Evolutionary conservation across 2,888 invertebrate genomes (phyloP).

Genomic region (Electrophaes corylata): DNA sequence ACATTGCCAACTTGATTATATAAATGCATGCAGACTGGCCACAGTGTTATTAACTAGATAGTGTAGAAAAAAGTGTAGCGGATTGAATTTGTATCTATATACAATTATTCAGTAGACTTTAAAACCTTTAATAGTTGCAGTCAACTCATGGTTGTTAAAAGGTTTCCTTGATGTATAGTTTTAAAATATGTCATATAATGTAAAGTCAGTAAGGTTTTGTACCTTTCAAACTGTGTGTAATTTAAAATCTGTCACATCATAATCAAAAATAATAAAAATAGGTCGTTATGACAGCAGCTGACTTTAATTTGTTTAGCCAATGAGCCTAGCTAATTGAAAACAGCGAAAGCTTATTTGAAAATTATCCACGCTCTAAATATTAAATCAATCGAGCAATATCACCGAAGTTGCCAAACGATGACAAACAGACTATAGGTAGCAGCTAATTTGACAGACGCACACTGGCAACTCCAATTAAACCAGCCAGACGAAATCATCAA

Average conservation of each 20-base stretch:
- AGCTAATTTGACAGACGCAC: conserved; percentile 46
- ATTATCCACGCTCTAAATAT: conserved; percentile 28
- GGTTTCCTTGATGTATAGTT: too few species aligned
- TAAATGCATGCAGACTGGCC: background rate
- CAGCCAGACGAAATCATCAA: conserved; percentile 70
- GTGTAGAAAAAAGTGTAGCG: too few species aligned
- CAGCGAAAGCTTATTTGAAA: conserved; percentile 23
- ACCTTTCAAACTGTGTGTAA: too few species aligned
- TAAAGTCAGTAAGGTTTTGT: too few species aligned
- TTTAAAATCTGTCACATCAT: background rate
- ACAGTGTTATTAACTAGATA: background rate
- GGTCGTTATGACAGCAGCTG: conserved; percentile 7
- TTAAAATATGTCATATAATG: too few species aligned
- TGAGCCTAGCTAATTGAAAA: conserved; percentile 24
- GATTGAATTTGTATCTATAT: too few species aligned
- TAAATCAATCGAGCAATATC: conserved; percentile 18
- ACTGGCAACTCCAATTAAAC: conserved; percentile 70
- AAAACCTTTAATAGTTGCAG: too few species aligned
- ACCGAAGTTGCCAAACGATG: conserved; percentile 20
- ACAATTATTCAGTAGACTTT: too few species aligned
- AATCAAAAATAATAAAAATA: background rate
- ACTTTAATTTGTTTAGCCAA: conserved; percentile 14
- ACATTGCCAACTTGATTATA: conserved; percentile 9
- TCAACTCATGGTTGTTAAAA: too few species aligned
- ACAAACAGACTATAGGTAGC: conserved; percentile 13